Evolutionary conservation across 2,888 invertebrate genomes (phyloP), one percentile per base, ranked within the genome.

Genomic region (Meta bourneti): DNA sequence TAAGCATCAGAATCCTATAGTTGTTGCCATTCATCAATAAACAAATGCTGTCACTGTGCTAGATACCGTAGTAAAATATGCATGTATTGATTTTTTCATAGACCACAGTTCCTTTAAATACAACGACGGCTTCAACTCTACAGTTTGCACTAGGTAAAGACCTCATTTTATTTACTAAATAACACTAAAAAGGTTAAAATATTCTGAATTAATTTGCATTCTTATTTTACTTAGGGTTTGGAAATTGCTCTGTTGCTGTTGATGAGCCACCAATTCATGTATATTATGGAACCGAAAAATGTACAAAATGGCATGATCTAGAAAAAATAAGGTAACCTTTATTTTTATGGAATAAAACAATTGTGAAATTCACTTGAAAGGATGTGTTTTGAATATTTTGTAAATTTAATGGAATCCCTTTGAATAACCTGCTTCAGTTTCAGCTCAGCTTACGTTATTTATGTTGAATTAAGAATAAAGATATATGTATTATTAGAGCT

Each of bases 101-200:
- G 95, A 93, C 94, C 6, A 94, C 95, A 7, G 94, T 94, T 8
- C 94, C 95, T 13, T 79, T 95, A 80, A 95, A 95, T 91, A 94
- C 94, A 74, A 94, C 95, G 2, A 94, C 94, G n/a, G 95, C 95
- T 16, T 94, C 94, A 49, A 94, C 94, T 11, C 87, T 95, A 74
- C 95, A 95, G 93, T 95, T 95, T 94, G 93, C 94, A 16, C 79
- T 95, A 34, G 94, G 95, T 94, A 93, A 70, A 48, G n/a, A 48
- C 8, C 49, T 51, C 19, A 6, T 48, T 16, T 0, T 0, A 72
- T 13, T 61, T 16, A 72, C 13, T 70, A 70, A 19, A 34, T 34
- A 34, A n/a, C 7, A 79, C 11, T 34, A 16, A 69, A 49, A 70
- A 2, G 7, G n/a, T 11, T 13, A 49, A 51, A 51, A 72, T 52